These are phyloP conservation scores for Progne subis DNA, from an alignment of 2,113 vertebrate genomes.

Conservation along the genomic window DNA sequence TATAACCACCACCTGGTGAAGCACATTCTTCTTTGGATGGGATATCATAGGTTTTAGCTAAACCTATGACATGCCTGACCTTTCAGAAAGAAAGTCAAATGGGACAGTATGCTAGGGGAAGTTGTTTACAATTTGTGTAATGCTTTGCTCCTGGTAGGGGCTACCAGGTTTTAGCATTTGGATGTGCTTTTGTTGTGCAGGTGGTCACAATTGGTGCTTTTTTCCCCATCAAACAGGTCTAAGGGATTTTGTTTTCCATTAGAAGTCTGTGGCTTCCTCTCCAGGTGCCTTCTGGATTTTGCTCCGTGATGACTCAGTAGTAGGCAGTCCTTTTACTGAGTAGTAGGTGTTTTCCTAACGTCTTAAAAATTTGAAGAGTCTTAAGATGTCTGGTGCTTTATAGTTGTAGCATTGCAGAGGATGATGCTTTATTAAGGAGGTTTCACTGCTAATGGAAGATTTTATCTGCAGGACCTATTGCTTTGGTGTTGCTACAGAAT, in stretches of 20 bases:
- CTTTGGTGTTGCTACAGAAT: not conserved
- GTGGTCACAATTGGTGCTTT: not conserved
- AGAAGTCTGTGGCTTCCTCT: not conserved
- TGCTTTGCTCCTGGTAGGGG: not conserved
- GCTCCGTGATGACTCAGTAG: not conserved
- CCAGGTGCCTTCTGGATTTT: not conserved
- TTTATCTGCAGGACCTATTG: not conserved
- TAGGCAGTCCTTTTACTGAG: not conserved
- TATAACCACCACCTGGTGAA: not conserved
- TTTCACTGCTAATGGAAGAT: not conserved
- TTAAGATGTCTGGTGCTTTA: not conserved
- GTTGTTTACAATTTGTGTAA: not conserved
- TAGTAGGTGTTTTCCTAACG: rapidly evolving
- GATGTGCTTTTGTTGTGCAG: not conserved
- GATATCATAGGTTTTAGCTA: not conserved
- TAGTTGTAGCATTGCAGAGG: not conserved
- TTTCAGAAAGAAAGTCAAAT: not conserved
- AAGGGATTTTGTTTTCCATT: not conserved
- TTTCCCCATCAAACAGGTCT: not conserved
- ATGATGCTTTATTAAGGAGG: not conserved
- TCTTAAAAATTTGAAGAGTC: not conserved
- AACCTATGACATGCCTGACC: not conserved
- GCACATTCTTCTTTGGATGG: not conserved
- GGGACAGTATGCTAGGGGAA: not conserved
- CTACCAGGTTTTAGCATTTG: not conserved